Base-by-base conservation (phyloP, 1,140 invertebrate genomes). In the Acyrthosiphon pisum region DNA sequence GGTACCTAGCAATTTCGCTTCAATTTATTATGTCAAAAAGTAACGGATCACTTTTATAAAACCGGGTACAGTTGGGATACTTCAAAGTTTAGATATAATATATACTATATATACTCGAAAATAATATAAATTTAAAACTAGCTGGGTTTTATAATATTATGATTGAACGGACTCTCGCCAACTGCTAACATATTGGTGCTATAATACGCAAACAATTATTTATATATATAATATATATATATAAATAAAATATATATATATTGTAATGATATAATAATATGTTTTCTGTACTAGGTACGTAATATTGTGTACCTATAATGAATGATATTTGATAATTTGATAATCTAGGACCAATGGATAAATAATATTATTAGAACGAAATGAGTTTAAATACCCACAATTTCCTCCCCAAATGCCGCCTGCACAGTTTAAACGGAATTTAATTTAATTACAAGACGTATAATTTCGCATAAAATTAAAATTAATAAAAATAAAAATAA, bases 11-110 rank as follows among this genome's bases (percentile, higher is more conserved):
- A 14, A 76, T 76, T 76, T 76, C 60, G 14, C 60, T 30, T 35
- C 30, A 76, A 76, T 76, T 76, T 76, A n/a, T 76, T n/a, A 76
- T 76, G 60, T 76, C 60, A 76, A 76, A 68, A 76, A 76, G 60
- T 76, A 76, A 76, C 60, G 14, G 60, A 76, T 76, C n/a, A 18
- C 60, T 76, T 76, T 76, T 76, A n/a, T 35, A 76, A 76, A 76
- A 76, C 11, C 1, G 30, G 60, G n/a, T 76, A 76, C 14, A n/a
- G n/a, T 76, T 76, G 30, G 60, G 4, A 76, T 76, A 76, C 30
- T 76, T 35, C 6, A 76, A 18, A 76, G 14, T 76, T 76, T n/a
- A 76, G 60, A 30, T n/a, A 76, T n/a, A 76, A 76, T 76, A n/a
- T 18, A n/a, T 76, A 30, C 60, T 76, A n/a, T 18, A n/a, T 76